A percentile compares a stretch with the other conserved stretches of the same genome.
Conservation (phyloP, 2,888 invertebrate species). For the Ennomos erosarius region DNA sequence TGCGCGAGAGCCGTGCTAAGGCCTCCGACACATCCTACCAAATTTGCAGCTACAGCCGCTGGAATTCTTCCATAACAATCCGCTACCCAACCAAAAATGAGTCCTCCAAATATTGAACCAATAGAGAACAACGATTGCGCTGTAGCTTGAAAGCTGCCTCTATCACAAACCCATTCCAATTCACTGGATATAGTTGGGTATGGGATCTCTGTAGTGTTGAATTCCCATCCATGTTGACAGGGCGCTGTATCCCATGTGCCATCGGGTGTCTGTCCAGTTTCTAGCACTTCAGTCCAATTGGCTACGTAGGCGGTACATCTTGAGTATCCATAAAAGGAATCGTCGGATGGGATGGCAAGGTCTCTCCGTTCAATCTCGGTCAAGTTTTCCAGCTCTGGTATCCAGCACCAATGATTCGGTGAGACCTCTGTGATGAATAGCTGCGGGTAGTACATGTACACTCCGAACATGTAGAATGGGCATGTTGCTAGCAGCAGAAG, state of each 20-base stretch:
- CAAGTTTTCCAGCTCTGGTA: conserved; percentile 52
- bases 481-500: conserved; percentile 48
- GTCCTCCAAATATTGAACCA: conserved; percentile 62
- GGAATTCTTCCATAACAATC: conserved; percentile 65
- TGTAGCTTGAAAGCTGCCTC: conserved; percentile 63
- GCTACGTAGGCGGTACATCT: conserved; percentile 56
- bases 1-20: conserved; percentile 54
- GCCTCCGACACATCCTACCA: conserved; percentile 60
- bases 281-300: conserved; percentile 63
- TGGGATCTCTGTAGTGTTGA: conserved; percentile 64
- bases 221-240: conserved; percentile 68
- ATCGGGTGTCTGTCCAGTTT: conserved; percentile 48
- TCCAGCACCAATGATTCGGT: conserved; percentile 53
- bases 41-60: conserved; percentile 54
- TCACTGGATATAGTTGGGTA: conserved; percentile 68
- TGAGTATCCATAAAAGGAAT: conserved; percentile 58
- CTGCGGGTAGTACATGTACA: conserved; percentile 49
- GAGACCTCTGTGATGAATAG: conserved; percentile 53
- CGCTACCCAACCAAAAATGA: conserved; percentile 61
- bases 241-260: conserved; percentile 53
- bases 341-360: conserved; percentile 49
- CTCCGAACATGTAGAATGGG: conserved; percentile 53
- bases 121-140: conserved; percentile 66
- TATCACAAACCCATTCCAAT: conserved; percentile 66
- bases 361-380: conserved; percentile 45